Conservation (phyloP, 2,113 vertebrate species). For the Chiloscyllium plagiosum region DNA sequence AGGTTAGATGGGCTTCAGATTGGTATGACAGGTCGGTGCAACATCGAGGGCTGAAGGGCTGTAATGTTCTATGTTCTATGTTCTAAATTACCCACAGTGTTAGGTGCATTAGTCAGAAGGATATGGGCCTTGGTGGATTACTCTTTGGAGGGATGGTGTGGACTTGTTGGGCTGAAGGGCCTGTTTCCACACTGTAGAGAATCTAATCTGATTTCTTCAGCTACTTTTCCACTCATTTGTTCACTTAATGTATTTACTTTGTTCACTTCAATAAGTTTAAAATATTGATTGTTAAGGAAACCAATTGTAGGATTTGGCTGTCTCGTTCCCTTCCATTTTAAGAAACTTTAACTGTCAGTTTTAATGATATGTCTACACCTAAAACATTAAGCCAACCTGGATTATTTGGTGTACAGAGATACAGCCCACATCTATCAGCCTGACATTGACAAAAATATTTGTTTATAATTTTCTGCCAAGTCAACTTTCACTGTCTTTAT, state of each 20-base stretch:
- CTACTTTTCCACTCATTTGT: background rate
- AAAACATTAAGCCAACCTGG: background rate
- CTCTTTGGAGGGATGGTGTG: no score
- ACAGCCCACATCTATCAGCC: background rate
- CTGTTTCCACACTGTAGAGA: no score
- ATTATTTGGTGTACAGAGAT: background rate
- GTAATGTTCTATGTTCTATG: no score
- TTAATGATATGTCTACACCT: background rate
- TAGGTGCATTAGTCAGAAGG: no score
- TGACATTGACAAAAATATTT: background rate
- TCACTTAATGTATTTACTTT: background rate
- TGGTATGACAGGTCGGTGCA: no score
- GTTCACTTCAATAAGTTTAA: background rate
- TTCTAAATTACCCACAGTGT: no score
- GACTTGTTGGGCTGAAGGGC: no score
- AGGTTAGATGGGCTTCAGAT: no score
- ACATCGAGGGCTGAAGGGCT: no score
- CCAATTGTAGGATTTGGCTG: background rate
- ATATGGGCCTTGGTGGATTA: no score
- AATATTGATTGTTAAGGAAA: background rate
- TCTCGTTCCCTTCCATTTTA: background rate
- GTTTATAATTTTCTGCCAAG: background rate
- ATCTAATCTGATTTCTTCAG: background rate
- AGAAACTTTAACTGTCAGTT: background rate
- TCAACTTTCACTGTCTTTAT: constrained; percentile 16